Conservation (phyloP, 2,888 invertebrate species). For the Unio pictorum region DNA sequence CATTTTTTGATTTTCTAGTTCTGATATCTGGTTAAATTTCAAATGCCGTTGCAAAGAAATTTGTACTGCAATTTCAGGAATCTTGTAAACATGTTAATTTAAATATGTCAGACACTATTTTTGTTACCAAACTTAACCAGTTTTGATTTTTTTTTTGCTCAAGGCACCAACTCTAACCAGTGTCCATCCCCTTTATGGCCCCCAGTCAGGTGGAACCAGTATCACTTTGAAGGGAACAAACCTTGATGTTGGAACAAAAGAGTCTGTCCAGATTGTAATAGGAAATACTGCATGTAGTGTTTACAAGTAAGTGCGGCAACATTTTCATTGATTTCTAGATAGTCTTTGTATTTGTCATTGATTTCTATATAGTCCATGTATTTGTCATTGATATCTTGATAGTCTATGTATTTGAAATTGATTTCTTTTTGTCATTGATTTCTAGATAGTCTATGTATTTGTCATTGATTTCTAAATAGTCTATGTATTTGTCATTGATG, state of each 20-base stretch:
- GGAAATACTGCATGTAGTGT: constrained; percentile 30
- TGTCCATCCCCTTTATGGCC: constrained; percentile 56
- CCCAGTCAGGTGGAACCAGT: constrained; percentile 70
- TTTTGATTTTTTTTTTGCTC: constrained; percentile 8
- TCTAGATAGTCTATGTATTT: no score
- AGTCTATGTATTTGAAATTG: no score
- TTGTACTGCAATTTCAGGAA: no score
- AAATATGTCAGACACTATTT: no score
- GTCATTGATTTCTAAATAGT: not conserved
- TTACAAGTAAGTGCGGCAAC: constrained; percentile 13
- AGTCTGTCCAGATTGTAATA: constrained; percentile 28
- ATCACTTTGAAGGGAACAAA: constrained; percentile 64
- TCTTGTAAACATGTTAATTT: no score
- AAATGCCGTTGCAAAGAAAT: no score
- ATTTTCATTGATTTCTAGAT: not conserved
- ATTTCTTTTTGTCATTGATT: not conserved
- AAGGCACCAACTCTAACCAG: constrained; percentile 15
- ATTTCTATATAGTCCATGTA: no score
- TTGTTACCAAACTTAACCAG: no score
- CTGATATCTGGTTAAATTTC: no score
- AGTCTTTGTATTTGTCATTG: not conserved
- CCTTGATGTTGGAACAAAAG: constrained; percentile 57
- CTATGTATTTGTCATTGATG: no score
- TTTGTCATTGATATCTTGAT: not conserved
- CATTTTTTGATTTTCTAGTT: no score